phyloP scores from a whole-genome alignment of 1,140 invertebrate genomes.

The Euura saliciscinereae region DNA sequence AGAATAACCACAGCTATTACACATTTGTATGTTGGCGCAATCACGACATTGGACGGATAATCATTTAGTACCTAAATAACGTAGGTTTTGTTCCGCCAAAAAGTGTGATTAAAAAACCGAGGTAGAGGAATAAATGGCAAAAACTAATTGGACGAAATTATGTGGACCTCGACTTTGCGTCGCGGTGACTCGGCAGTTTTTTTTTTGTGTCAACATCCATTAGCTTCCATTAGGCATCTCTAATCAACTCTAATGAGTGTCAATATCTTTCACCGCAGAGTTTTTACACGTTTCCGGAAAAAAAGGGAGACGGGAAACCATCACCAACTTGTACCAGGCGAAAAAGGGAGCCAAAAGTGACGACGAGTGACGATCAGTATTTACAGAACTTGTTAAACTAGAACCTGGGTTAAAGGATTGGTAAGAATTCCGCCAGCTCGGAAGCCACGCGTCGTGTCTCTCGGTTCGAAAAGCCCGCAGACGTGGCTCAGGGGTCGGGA shows the following conservation, averaged over 20 bases:
- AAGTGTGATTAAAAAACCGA: not conserved
- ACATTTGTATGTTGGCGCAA: not conserved
- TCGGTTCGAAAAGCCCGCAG: not conserved
- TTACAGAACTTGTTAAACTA: conserved; percentile 23
- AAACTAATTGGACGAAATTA: too few species aligned
- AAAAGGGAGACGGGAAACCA: conserved; percentile 12
- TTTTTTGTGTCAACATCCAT: too few species aligned
- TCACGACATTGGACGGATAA: not conserved
- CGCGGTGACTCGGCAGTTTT: too few species aligned
- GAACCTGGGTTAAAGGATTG: conserved; percentile 49
- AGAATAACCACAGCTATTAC: conserved; percentile 34
- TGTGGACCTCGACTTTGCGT: too few species aligned
- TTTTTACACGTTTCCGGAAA: not conserved
- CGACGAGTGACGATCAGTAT: not conserved
- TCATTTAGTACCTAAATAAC: not conserved
- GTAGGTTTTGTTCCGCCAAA: not conserved
- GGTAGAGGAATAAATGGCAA: too few species aligned
- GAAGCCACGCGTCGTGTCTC: conserved; percentile 7
- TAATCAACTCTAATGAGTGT: too few species aligned
- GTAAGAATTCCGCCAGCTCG: conserved; percentile 41
- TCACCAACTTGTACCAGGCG: conserved; percentile 13
- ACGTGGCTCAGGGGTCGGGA: conserved; percentile 1
- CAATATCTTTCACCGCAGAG: too few species aligned
- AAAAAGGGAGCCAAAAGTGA: not conserved
- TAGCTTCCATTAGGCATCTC: too few species aligned